Evolutionary conservation across 2,113 vertebrate genomes (phyloP), one percentile per base, ranked within the genome.

Genomic region (Aythya baeri): DNA sequence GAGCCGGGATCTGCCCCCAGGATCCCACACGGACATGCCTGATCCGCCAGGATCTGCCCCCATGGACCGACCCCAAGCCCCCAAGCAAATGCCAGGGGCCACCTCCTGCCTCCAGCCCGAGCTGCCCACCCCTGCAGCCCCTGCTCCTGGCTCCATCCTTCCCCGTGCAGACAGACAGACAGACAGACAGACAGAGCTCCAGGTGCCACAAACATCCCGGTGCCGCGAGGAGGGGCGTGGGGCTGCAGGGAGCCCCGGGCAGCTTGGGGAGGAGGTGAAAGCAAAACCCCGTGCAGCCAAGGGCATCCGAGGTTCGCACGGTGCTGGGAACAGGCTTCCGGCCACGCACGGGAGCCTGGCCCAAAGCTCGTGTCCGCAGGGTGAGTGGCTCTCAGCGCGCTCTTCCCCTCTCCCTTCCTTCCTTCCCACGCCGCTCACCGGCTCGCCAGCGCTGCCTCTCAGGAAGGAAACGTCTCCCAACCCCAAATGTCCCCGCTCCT

Each of bases 251-350:
- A 92, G 54, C 10, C 68, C 68, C 2, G 5, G 86, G 44, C 2
- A 4, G 16, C 0, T 0, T 0, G 1, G 23, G 25, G 76, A 88
- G 61, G 72, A 80, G 90, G 68, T 0, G 0, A 77, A 75, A 88
- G 41, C n/a, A 77, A 83, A 94, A 43, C 22, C 50, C 1, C 2
- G 2, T 0, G 0, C 2, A 4, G 54, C 63, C 2, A 3, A 74
- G 55, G 34, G 34, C 3, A 1, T 50, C 41, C 1, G 2, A 54
- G 26, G 11, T 59, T 86, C 2, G 0, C 6, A 1, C 43, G 1
- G 43, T 59, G 14, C 46, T 89, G 65, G 50, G n/a, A 93, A 59
- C 6, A 4, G 1, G 14, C n/a, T 91, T 89, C 74, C 41, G 29
- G 41, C 41, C 82, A 57, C 59, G 26, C 76, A 26, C 6, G 0